Percentiles rank a stretch among this genome's conserved stretches.
phyloP scores from a whole-genome alignment of 2,113 vertebrate species.

The Halcyon senegalensis region DNA sequence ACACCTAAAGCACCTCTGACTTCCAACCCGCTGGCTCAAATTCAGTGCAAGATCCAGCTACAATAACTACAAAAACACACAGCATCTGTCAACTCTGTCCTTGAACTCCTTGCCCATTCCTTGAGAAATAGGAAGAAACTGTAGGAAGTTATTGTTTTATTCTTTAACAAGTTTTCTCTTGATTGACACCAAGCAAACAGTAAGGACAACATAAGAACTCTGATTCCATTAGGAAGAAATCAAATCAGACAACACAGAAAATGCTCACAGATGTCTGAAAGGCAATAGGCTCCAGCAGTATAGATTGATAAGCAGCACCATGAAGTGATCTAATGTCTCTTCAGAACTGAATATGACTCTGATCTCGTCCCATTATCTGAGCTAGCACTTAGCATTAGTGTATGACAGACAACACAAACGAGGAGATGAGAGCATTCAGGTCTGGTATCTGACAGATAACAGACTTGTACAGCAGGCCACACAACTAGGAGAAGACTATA shows the following conservation, averaged over 20 bases:
- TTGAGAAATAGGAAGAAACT: neutral
- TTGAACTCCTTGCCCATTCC: too few species aligned
- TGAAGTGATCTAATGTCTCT: neutral
- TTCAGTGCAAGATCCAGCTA: neutral
- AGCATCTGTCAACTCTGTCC: neutral
- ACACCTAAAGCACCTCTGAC: neutral
- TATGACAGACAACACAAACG: neutral
- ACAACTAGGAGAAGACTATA: neutral
- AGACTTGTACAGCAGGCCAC: neutral
- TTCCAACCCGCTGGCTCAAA: neutral
- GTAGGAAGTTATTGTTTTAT: neutral
- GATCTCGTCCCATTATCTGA: neutral
- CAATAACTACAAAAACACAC: neutral
- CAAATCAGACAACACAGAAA: neutral
- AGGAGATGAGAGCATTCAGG: neutral
- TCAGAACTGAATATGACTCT: neutral
- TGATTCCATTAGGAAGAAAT: accelerated
- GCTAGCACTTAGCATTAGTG: neutral
- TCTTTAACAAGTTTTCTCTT: neutral
- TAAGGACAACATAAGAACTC: neutral
- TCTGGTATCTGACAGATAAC: neutral
- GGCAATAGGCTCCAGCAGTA: neutral
- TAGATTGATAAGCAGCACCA: neutral
- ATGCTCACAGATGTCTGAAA: neutral
- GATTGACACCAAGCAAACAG: neutral